Base-by-base conservation (phyloP, 1,140 invertebrate genomes). In the Spodoptera frugiperda region DNA sequence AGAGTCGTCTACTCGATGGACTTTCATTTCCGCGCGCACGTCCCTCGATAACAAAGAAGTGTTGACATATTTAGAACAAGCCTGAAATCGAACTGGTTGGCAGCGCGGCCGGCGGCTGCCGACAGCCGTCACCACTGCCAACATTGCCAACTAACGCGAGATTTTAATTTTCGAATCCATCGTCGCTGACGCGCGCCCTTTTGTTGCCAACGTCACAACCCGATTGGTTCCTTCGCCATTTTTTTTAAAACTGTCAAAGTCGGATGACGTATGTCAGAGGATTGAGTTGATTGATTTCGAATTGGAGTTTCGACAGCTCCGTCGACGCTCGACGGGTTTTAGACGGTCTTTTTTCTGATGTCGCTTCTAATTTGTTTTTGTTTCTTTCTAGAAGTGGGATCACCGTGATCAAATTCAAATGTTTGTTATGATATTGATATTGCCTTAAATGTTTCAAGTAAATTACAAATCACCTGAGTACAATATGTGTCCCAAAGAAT, bases 1-100 rank as follows among this genome's bases (percentile, higher is more conserved):
- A 80, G 82, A 83, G 78, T 85, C 78, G 86, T 89, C 88, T 89
- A 86, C 83, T 91, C 87, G 86, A 90, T 91, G 89, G 88, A 87
- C 88, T 91, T 93, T 93, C 91, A 92, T 92, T 93, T 93, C 91
- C 92, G 90, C 87, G 87, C 87, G 81, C 88, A 91, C 86, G 91
- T 89, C 89, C 82, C 82, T 72, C 84, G 90, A 91, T 92, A 91
- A 93, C 92, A 93, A 93, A 93, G 92, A 90, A 90, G 82, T 91
- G 90, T 87, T 91, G 92, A 93, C 91, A 92, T 92, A 92, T 93
- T 93, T 93, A 93, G 92, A 93, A 93, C 92, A 92, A 92, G 91
- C 92, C 92, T 92, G 92, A 93, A 93, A 93, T 91, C 91, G 92
- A 91, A 89, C 83, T 89, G 91, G 90, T 88, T 76, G 82, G 79